Conservation (phyloP, 2,113 vertebrate species). For the Phyllostomus discolor region DNA sequence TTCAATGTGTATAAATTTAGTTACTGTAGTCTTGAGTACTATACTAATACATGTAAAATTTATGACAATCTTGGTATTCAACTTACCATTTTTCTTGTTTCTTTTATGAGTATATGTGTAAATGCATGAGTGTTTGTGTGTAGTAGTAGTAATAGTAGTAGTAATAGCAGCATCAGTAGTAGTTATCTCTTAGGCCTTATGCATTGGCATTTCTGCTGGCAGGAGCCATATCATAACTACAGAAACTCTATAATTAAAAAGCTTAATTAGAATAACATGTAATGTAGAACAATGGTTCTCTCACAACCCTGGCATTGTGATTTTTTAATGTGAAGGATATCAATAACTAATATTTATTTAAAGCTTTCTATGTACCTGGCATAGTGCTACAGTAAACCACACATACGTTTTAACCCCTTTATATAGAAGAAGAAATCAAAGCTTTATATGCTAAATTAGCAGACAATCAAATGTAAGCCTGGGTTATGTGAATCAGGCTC, state of each 20-base stretch:
- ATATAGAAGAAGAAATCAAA: not conserved
- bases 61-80: not conserved
- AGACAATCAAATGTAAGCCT: not conserved
- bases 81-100: not conserved
- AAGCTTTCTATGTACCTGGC: not conserved
- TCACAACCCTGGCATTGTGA: not conserved
- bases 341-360: not conserved
- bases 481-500: not conserved
- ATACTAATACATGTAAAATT: not conserved
- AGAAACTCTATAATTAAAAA: not conserved
- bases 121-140: not conserved
- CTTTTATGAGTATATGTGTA: not conserved
- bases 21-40: not conserved
- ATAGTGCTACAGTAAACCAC: not conserved
- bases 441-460: not conserved
- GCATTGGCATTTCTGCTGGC: not conserved
- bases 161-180: not conserved
- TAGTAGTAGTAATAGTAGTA: not conserved
- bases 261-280: not conserved
- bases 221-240: not conserved
- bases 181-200: not conserved
- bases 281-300: not conserved
- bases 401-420: not conserved
- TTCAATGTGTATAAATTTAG: not conserved
- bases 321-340: not conserved